Evolutionary conservation across 2,797 vertebrate genomes (phyloP), one percentile per base, ranked within the genome.

Genomic region (Anguilla obscura): DNA sequence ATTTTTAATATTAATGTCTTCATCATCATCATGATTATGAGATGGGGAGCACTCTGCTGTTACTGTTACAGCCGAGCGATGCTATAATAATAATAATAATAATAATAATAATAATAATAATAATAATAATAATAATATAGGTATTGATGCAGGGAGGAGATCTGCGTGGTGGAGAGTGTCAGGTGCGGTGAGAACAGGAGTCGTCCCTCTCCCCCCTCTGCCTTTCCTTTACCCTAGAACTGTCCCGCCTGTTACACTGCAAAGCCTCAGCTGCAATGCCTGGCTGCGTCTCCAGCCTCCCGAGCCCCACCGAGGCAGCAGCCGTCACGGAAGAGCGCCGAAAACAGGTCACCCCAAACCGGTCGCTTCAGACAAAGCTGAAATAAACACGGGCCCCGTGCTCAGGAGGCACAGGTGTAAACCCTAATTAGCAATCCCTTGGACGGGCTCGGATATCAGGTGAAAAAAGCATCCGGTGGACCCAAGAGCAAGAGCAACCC

Each of bases 221-320:
- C 85, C 40, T 24, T n/a, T 45, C 66, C 2, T 63, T 54, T 40
- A 69, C 45, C 85, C 48, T 52, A 76, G 40, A 76, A 74, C 45
- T 40, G 66, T 33, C 69, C 85, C 52, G 69, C 63, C 21, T 18
- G 63, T 86, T 36, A 86, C 66, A 76, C 52, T 45, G 86, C 60
- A 60, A 80, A 60, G 50, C 24, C 48, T 58, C 86, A 87, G 80
- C 86, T 80, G 74, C 74, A 80, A 48, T 82, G 76, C 30, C 76
- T 50, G 76, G 74, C 86, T 30, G 74, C 80, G 71, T 82, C 50
- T 80, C 10, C 48, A 58, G 86, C 52, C 71, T 87, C 79, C 40
- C 40, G 27, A 54, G n/a, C 18, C 76, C 54, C 40, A 40, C n/a
- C 3, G 52, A 85, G 52, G 2, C 48, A 54, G 63, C 60, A 63